Conservation (phyloP, 2,797 vertebrate genomes). For the Erpetoichthys calabaricus region DNA sequence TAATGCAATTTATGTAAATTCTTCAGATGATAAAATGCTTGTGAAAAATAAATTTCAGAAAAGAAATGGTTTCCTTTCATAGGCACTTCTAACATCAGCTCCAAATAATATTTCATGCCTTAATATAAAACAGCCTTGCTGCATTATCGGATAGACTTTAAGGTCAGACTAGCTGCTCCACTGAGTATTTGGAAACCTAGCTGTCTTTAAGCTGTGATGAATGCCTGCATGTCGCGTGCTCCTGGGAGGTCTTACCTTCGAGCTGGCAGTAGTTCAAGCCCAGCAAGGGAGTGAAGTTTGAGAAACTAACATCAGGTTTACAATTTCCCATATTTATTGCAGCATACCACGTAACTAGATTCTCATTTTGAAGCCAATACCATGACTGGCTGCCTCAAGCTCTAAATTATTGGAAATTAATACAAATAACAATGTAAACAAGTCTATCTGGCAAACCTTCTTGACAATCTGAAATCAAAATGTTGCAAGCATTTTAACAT, state of each 20-base stretch:
- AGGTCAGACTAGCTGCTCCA: background rate
- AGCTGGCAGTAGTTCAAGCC: background rate
- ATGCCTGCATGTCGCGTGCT: background rate
- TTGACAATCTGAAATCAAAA: too few species aligned
- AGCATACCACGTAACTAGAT: background rate
- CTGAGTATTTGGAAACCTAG: background rate
- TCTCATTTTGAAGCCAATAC: background rate
- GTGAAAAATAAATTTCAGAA: too few species aligned
- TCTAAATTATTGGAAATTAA: too few species aligned
- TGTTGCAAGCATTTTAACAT: too few species aligned
- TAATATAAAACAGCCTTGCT: background rate
- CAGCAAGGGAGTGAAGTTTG: background rate
- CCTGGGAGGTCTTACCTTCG: background rate
- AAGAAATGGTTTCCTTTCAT: too few species aligned
- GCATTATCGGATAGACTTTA: background rate
- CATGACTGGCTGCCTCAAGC: background rate
- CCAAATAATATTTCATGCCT: background rate
- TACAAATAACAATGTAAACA: too few species aligned
- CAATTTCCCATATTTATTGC: background rate
- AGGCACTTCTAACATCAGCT: background rate
- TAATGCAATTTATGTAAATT: too few species aligned
- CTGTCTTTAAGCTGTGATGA: background rate
- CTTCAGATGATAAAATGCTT: too few species aligned
- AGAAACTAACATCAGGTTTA: background rate
- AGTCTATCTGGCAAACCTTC: too few species aligned